Base-by-base conservation (phyloP, 92 coral and sea anemone species). In the Paramuricea clavata region DNA sequence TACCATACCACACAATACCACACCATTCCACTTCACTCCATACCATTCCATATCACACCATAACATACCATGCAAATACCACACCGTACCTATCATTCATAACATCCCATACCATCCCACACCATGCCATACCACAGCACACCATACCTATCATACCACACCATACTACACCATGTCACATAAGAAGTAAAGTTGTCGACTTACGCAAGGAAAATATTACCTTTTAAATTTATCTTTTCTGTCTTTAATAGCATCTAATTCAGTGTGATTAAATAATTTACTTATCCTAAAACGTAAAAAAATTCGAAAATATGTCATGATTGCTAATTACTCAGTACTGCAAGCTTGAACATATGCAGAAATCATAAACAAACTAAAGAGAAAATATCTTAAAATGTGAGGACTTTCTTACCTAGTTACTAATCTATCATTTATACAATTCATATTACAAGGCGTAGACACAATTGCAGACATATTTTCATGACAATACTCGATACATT, bases 181-280 rank as follows among this genome's bases (percentile, higher is more conserved):
- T n/a, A n/a, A n/a, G n/a, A n/a, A n/a, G n/a, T n/a, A n/a, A n/a
- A n/a, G n/a, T n/a, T n/a, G n/a, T n/a, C n/a, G n/a, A 54, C 16
- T 5, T 12, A 17, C 25, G 25, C 17, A 41, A 23, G 44, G 5
- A 26, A 11, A 15, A 16, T 32, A 60, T 54, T 12, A 95, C 99
- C 99, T 96, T 82, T 96, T 96, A 69, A 97, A 97, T 70, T 94
- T 97, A 81, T 97, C 98, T 78, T 97, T 94, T 25, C 95, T 94
- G 85, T 97, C 99, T 83, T 92, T 94, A 11, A 97, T 91, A 60
- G 90, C 98, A 74, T 93, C 94, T 31, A 97, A 85, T 43, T 97
- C 95, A 79, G 91, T 89, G 47, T 94, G 97, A 32, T 89, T 94
- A 74, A 94, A 97, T 28, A 93, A 93, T 81, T 93, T 91, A 75